These are phyloP conservation scores for Hemiscyllium ocellatum DNA, from an alignment of 2,113 vertebrate species.

Conservation along the genomic window DNA sequence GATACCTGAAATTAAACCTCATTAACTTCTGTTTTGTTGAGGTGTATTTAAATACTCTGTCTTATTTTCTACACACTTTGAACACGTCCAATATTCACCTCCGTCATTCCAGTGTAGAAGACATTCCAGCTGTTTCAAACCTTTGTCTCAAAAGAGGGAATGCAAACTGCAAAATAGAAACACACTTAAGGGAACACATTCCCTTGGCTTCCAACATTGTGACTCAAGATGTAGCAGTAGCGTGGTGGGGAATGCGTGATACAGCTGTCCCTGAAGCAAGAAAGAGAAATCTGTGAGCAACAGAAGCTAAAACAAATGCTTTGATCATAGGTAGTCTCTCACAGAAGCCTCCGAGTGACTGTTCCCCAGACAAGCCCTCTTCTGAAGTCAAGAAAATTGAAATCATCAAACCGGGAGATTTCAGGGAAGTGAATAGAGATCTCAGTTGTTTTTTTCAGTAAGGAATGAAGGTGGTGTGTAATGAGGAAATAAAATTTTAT, in stretches of 20 bases:
- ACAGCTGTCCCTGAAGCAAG: not conserved
- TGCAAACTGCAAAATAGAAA: not conserved
- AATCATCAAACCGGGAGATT: not conserved
- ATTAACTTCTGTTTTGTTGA: not conserved
- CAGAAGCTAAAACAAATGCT: not conserved
- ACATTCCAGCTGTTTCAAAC: not conserved
- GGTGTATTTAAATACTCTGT: not conserved
- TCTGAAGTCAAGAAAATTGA: not conserved
- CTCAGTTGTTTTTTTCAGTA: not conserved
- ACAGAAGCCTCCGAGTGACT: not conserved
- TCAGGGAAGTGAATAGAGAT: not conserved
- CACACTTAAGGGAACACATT: not conserved
- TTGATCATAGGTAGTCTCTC: not conserved
- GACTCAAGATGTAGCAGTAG: not conserved
- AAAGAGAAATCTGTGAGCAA: not conserved
- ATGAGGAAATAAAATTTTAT: not conserved
- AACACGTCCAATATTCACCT: not conserved
- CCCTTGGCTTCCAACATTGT: not conserved
- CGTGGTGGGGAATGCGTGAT: not conserved
- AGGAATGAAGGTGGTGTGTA: not conserved
- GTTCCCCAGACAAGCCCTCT: not conserved
- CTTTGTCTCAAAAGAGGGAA: not conserved
- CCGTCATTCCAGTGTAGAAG: not conserved
- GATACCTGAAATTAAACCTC: not conserved
- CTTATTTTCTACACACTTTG: not conserved